Conservation (phyloP, 1,140 invertebrate genomes). For the Pollicipes pollicipes region DNA sequence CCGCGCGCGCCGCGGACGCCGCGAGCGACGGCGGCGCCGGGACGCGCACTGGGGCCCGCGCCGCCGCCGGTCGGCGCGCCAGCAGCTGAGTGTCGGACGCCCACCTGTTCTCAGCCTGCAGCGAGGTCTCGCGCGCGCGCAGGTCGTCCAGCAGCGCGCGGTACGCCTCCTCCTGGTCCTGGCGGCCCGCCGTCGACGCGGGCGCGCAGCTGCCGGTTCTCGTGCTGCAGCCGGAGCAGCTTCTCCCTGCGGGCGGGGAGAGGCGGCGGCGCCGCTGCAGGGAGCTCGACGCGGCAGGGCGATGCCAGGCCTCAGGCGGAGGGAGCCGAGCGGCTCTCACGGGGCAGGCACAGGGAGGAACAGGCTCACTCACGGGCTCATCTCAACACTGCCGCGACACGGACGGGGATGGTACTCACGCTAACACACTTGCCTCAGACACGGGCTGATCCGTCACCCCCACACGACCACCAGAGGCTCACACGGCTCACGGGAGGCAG, state of each 20-base stretch:
- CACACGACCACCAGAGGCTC: too few relatives aligned
- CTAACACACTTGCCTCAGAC: neutral
- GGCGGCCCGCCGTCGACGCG: conserved; percentile 38
- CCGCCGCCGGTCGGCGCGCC: neutral
- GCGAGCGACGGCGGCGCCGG: too few relatives aligned
- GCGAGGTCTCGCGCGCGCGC: conserved; percentile 45
- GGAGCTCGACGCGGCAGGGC: too few relatives aligned
- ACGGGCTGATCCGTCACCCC: too few relatives aligned
- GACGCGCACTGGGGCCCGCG: too few relatives aligned
- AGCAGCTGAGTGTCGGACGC: neutral
- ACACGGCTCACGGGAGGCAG: too few relatives aligned
- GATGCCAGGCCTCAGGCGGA: too few relatives aligned
- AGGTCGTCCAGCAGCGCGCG: conserved; percentile 56
- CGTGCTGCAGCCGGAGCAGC: conserved; percentile 63
- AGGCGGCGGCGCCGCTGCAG: too few relatives aligned
- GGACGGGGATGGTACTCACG: neutral
- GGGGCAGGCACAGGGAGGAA: neutral
- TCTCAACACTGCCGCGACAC: neutral
- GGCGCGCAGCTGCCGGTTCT: conserved; percentile 65
- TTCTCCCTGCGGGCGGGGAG: conserved; percentile 44
- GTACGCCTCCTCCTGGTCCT: conserved; percentile 42
- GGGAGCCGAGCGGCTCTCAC: neutral
- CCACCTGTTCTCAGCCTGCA: conserved; percentile 41
- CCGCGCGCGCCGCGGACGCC: too few relatives aligned
- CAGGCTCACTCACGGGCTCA: neutral